Evolutionary conservation across 1,140 invertebrate genomes (phyloP), one percentile per base, ranked within the genome.

Genomic region (Tribolium madens): DNA sequence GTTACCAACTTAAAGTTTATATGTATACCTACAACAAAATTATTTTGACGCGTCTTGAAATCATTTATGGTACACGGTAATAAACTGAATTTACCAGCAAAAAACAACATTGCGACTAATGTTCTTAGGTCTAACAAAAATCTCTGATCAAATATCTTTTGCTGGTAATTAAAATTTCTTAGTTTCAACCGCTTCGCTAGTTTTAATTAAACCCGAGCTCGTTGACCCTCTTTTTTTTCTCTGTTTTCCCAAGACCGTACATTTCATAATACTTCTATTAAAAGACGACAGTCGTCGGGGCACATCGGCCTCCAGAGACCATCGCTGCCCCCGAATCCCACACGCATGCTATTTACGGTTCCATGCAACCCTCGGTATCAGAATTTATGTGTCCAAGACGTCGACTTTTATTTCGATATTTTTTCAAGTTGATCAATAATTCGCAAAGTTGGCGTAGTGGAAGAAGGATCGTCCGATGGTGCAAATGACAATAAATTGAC

Each of bases 401-500:
- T 3, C 57, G 12, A 4, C 7, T 31, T 33, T 64, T 64, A 33
- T 64, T 33, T 64, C 5, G 17, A 18, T 5, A 17, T 21, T 57
- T 57, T 57, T 57, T 18, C 4, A 4, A 64, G 21, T 33, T 64
- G 57, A 64, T 64, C 57, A 64, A 64, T 64, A 64, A 64, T 64
- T 64, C 57, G 57, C 31, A 13, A 64, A 64, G 53, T n/a, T 10
- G 12, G 17, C 17, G 12, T 7, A 18, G 26, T n/a, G 42, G 73
- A 53, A 53, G 73, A 48, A 31, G 46, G 64, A 48, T 53, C 48
- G 57, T 26, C 53, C 26, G 46, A 64, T 48, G 36, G 36, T 75
- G 73, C 60, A 64, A 64, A 68, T 75, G 73, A 75, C 73, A 75
- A 75, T 64, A 75, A 75, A 75, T 75, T 75, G 73, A 75, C 73